phyloP scores from a whole-genome alignment of 2,888 invertebrate genomes.

The Acleris emargana region DNA sequence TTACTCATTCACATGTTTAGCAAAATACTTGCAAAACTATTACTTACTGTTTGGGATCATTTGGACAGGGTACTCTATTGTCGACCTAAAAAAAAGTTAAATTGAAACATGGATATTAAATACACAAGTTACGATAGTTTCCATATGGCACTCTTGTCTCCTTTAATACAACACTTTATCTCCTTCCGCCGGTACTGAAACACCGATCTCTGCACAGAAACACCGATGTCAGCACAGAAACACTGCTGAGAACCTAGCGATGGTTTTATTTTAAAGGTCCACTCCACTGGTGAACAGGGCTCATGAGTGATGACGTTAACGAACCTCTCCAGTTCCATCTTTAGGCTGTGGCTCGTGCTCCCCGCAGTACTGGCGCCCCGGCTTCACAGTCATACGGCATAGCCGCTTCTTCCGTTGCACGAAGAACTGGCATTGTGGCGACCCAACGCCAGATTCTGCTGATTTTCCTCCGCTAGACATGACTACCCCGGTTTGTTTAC shows the following conservation, averaged over 20 bases:
- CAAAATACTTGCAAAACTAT: neutral
- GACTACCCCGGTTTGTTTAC: conserved; percentile 28
- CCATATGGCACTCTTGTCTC: conserved; percentile 7
- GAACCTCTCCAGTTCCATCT: conserved; percentile 55
- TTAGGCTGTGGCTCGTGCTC: conserved; percentile 84
- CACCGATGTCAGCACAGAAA: neutral
- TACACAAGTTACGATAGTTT: neutral
- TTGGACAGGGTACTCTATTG: conserved; percentile 86
- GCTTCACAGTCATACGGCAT: conserved; percentile 89
- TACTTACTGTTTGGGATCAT: conserved; percentile 89
- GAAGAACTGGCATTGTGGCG: conserved; percentile 84
- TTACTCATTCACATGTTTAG: neutral
- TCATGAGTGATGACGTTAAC: conserved; percentile 27
- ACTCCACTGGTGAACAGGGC: neutral
- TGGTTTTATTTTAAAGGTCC: neutral
- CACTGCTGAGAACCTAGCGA: neutral
- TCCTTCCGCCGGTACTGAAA: too few species aligned
- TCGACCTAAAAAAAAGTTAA: conserved; percentile 57
- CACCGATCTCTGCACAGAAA: neutral
- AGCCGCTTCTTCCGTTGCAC: conserved; percentile 88
- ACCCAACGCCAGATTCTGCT: conserved; percentile 1
- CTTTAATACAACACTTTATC: too few species aligned
- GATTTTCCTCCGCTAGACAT: conserved; percentile 19
- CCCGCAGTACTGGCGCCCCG: conserved; percentile 88
- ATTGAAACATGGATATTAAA: too few species aligned